Evolutionary conservation across 2,888 invertebrate species (phyloP).

Genomic region (Calliphora vomitoria): DNA sequence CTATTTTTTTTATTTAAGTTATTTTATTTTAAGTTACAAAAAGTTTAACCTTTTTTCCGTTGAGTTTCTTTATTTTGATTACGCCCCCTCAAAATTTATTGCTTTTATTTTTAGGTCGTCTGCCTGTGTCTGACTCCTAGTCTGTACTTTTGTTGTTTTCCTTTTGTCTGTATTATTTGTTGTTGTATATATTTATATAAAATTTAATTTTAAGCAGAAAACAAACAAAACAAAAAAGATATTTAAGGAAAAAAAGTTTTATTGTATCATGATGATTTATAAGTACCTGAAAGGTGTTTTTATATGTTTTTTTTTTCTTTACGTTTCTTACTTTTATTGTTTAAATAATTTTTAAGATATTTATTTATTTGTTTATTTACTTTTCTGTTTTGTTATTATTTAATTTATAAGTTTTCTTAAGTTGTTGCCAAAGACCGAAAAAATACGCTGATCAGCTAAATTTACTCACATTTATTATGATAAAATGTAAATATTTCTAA

Average conservation of each 20-base stretch:
- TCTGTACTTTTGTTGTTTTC: constrained; percentile 6
- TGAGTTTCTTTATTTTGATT: constrained; percentile 16
- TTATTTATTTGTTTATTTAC: constrained; percentile 48
- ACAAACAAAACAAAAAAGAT: constrained; percentile 12
- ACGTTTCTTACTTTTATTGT: constrained; percentile 53
- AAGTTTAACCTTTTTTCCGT: constrained; percentile 3
- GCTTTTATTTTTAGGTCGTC: not conserved
- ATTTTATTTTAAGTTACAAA: constrained; percentile 12
- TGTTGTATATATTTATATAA: constrained; percentile 41
- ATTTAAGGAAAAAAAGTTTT: constrained; percentile 46
- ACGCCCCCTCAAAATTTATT: constrained; percentile 23
- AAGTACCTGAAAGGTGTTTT: constrained; percentile 77
- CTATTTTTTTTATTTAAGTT: not conserved
- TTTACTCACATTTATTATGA: constrained; percentile 18
- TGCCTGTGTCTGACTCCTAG: not conserved
- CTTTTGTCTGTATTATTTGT: constrained; percentile 8
- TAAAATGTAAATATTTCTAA: constrained; percentile 31
- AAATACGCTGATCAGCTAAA: constrained; percentile 40
- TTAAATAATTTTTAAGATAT: constrained; percentile 62
- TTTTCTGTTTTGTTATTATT: constrained; percentile 50
- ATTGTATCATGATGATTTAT: constrained; percentile 68
- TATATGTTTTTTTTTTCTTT: constrained; percentile 48
- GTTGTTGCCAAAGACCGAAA: constrained; percentile 25
- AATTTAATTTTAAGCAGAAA: constrained; percentile 42
- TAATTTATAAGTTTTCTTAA: constrained; percentile 47